These are phyloP conservation scores for Chaetura pelagica DNA, from an alignment of 2,113 vertebrate species.

Conservation along the genomic window DNA sequence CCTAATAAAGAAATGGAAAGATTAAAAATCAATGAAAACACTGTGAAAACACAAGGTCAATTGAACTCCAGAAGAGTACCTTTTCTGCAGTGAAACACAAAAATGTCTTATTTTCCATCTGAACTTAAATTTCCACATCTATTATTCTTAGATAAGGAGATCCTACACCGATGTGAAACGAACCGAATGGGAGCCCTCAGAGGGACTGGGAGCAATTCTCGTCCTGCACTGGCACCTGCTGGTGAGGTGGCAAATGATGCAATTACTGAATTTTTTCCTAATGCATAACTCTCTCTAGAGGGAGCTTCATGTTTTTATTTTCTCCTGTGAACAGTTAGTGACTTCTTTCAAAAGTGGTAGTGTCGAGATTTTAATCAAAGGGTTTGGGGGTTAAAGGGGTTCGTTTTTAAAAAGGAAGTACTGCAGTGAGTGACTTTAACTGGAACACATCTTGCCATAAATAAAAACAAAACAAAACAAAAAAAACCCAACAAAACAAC, in stretches of 20 bases:
- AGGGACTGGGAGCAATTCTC: slow-evolving; percentile 16
- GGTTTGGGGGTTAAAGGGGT: accelerated
- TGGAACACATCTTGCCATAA: neutral
- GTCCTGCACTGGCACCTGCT: slow-evolving; percentile 80
- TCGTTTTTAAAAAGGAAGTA: neutral
- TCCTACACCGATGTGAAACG: neutral
- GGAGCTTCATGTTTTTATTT: neutral
- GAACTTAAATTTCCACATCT: neutral
- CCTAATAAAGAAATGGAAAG: slow-evolving; percentile 69
- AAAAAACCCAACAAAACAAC: too few species aligned
- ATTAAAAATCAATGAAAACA: neutral
- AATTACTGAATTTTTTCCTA: neutral
- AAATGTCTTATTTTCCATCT: neutral
- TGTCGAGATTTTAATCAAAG: neutral
- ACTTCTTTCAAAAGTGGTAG: neutral
- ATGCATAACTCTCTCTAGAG: too few species aligned
- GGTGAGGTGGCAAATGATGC: slow-evolving; percentile 22
- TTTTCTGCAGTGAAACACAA: neutral
- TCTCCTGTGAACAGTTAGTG: neutral
- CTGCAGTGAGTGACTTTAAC: accelerated
- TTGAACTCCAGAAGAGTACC: neutral
- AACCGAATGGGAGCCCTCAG: neutral
- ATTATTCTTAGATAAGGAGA: neutral
- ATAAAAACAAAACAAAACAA: too few species aligned
- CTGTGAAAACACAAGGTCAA: neutral